These are phyloP conservation scores for Silurus glanis DNA, from an alignment of 2,113 vertebrate genomes.

Conservation along the genomic window DNA sequence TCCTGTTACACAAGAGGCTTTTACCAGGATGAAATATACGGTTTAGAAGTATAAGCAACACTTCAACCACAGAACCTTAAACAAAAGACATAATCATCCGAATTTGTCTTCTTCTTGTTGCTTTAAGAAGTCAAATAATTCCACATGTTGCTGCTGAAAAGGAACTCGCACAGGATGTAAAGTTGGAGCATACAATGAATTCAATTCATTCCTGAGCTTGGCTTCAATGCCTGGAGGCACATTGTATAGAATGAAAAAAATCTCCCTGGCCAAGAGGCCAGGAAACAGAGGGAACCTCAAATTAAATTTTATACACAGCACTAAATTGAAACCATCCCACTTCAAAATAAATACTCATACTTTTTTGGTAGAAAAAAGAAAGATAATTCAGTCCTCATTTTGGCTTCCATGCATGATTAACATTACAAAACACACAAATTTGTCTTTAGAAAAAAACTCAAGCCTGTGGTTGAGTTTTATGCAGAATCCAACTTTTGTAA, in stretches of 20 bases:
- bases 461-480: neutral
- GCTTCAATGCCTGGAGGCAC: conserved; percentile 47
- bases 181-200: conserved; percentile 58
- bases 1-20: conserved; percentile 47
- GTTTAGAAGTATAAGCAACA: conserved; percentile 45
- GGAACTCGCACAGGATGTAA: conserved; percentile 24
- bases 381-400: conserved; percentile 16
- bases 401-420: conserved; percentile 19
- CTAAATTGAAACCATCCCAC: conserved; percentile 14
- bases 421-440: conserved; percentile 17
- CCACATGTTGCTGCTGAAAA: conserved; percentile 53
- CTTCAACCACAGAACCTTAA: conserved; percentile 43
- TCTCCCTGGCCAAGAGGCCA: conserved; percentile 15
- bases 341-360: conserved; percentile 43
- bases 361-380: neutral
- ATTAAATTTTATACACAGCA: conserved; percentile 15
- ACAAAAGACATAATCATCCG: conserved; percentile 51
- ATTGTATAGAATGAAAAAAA: conserved; percentile 31
- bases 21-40: conserved; percentile 59
- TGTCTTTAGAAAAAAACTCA: neutral
- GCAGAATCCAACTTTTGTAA: neutral
- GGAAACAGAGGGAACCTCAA: conserved; percentile 16
- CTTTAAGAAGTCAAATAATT: conserved; percentile 59
- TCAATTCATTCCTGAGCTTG: conserved; percentile 61
- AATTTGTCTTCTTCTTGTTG: conserved; percentile 58